phyloP scores from a whole-genome alignment of 2,888 invertebrate genomes.

The Epinotia nisella region DNA sequence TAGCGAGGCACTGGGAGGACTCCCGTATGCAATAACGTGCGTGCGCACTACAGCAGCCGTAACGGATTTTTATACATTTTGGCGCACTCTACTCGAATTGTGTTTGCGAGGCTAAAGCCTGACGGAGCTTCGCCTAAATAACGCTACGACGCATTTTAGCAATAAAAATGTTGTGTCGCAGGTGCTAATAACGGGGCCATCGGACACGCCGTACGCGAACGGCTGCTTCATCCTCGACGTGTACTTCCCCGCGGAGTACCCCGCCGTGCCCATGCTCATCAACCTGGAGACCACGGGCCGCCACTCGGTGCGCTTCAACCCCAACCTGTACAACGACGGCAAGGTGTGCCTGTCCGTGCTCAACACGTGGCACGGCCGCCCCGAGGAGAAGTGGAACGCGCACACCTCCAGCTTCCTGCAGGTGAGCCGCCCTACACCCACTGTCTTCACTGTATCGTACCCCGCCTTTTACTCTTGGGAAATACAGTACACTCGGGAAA shows the following conservation, averaged over 20 bases:
- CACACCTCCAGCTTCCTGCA: slow-evolving; percentile 97
- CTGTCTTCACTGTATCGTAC: no score
- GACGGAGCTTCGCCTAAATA: no score
- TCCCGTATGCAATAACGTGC: no score
- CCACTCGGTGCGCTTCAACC: slow-evolving; percentile 95
- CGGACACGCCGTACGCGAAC: slow-evolving; percentile 96
- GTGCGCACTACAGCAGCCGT: no score
- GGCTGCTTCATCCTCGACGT: slow-evolving; percentile 97
- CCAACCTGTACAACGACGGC: slow-evolving; percentile 97
- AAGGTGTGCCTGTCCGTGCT: slow-evolving; percentile 96
- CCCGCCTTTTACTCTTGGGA: no score
- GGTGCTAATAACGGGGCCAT: slow-evolving; percentile 96
- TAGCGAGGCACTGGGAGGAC: no score
- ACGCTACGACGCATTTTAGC: not conserved
- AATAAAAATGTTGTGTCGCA: slow-evolving; percentile 56
- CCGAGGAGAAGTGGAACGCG: slow-evolving; percentile 98
- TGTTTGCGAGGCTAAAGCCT: no score
- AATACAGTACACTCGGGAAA: not conserved
- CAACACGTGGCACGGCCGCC: slow-evolving; percentile 98
- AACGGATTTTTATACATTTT: no score
- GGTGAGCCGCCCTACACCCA: slow-evolving; percentile 60
- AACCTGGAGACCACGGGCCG: slow-evolving; percentile 96
- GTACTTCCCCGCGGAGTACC: slow-evolving; percentile 93
- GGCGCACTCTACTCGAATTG: no score
- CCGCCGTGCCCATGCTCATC: slow-evolving; percentile 94